Evolutionary conservation across 2,113 vertebrate genomes (phyloP).

Genomic region (Triplophysa tibetana): DNA sequence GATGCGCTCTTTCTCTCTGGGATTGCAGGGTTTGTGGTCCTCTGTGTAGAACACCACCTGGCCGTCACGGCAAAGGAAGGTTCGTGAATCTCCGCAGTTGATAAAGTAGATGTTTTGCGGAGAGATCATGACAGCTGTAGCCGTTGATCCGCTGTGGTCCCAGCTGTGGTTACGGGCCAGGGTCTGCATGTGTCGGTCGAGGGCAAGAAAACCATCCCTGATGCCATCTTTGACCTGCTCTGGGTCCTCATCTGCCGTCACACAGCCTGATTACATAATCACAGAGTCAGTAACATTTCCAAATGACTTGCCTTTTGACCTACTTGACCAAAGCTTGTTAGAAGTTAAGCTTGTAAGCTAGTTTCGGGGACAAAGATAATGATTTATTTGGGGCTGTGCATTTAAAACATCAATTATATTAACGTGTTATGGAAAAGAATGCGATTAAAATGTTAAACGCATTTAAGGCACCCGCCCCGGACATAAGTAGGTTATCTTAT

Average conservation of each 20-base stretch:
- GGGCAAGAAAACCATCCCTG: slow-evolving; percentile 70
- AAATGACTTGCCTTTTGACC: neutral
- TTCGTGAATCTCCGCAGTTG: slow-evolving; percentile 82
- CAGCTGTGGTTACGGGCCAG: slow-evolving; percentile 67
- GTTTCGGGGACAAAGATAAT: neutral
- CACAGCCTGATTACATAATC: slow-evolving; percentile 55
- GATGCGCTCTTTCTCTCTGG: slow-evolving; percentile 79
- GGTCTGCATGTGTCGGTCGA: slow-evolving; percentile 76
- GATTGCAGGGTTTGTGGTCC: slow-evolving; percentile 80
- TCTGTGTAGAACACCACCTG: slow-evolving; percentile 79
- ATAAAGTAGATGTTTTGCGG: slow-evolving; percentile 76
- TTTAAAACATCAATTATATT: too few species aligned
- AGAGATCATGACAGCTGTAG: slow-evolving; percentile 72
- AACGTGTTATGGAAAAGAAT: too few species aligned
- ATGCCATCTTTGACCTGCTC: slow-evolving; percentile 73
- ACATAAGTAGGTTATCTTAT: too few species aligned
- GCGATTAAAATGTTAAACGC: too few species aligned
- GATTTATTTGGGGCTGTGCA: too few species aligned
- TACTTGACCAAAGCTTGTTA: neutral
- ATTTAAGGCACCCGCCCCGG: too few species aligned
- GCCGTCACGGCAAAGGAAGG: slow-evolving; percentile 73
- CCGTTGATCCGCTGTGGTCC: slow-evolving; percentile 78
- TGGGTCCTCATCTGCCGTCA: slow-evolving; percentile 65
- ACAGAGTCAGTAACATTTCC: neutral
- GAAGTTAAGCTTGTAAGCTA: neutral